Percentiles rank a stretch among this genome's conserved stretches.
phyloP scores from a whole-genome alignment of 2,797 vertebrate genomes.

The Sebastes itinus region DNA sequence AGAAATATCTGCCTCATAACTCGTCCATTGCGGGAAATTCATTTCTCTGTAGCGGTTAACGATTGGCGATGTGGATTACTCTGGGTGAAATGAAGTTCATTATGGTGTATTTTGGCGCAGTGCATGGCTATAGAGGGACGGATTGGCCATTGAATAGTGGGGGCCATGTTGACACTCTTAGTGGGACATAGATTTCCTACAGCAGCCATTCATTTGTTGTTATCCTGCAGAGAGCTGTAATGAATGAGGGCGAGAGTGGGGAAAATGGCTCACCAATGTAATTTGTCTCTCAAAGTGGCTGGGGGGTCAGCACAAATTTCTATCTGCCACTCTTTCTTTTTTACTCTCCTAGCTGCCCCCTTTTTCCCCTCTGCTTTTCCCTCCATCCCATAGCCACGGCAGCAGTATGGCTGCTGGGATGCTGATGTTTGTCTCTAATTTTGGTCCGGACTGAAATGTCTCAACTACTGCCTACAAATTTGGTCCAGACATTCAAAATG shows the following conservation, averaged over 20 bases:
- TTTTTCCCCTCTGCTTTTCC: background rate
- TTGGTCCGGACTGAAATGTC: background rate
- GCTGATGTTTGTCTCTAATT: background rate
- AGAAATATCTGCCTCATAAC: conserved; percentile 11
- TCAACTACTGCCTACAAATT: background rate
- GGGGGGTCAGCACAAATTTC: conserved; percentile 37
- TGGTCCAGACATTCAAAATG: background rate
- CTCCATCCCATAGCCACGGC: background rate
- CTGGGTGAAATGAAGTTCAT: conserved; percentile 19
- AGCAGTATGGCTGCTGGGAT: background rate
- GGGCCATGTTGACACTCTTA: conserved; percentile 55
- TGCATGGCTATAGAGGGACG: background rate
- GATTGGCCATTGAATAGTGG: conserved; percentile 19
- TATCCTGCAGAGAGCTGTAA: conserved; percentile 50
- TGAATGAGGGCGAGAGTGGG: conserved; percentile 42
- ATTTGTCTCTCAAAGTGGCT: conserved; percentile 56
- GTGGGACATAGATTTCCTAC: conserved; percentile 54
- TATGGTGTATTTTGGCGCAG: conserved; percentile 27
- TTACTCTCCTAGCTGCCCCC: background rate
- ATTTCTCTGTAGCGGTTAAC: background rate
- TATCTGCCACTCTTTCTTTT: conserved; percentile 14
- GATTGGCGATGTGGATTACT: conserved; percentile 23
- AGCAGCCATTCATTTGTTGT: conserved; percentile 53
- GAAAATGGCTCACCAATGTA: conserved; percentile 35
- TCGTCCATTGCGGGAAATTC: conserved; percentile 2